Conservation (phyloP, 2,113 vertebrate genomes). For the Meleagris gallopavo region DNA sequence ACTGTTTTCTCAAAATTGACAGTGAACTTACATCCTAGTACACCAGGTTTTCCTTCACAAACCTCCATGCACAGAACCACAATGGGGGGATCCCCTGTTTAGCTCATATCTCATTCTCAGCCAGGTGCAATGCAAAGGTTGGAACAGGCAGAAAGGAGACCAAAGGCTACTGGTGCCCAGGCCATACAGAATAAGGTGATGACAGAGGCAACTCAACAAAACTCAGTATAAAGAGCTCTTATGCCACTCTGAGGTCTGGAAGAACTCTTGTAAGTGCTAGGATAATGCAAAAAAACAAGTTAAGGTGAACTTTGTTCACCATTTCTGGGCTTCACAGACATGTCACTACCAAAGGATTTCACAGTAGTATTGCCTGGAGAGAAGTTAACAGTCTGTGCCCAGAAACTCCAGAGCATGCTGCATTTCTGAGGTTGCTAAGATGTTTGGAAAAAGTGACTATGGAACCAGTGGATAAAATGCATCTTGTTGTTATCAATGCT, state of each 20-base stretch:
- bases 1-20: neutral
- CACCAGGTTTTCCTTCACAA: neutral
- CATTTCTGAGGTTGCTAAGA: neutral
- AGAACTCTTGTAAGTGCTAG: neutral
- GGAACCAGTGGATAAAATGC: neutral
- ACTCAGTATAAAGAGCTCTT: neutral
- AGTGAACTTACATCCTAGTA: neutral
- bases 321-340: neutral
- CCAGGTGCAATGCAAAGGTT: neutral
- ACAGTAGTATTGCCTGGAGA: neutral
- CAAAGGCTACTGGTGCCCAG: neutral
- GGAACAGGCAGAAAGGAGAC: neutral
- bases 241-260: neutral
- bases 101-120: neutral
- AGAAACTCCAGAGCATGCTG: neutral
- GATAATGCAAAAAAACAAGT: neutral
- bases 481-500: neutral
- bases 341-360: neutral
- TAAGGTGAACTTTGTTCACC: conserved; percentile 16
- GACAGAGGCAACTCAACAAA: neutral
- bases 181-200: neutral
- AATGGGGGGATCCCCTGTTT: neutral
- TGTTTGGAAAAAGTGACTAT: neutral
- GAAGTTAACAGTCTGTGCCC: neutral
- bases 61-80: neutral